These are phyloP conservation scores for Clarias laeviceps DNA, from an alignment of 2,797 vertebrate species.

Conservation along the genomic window DNA sequence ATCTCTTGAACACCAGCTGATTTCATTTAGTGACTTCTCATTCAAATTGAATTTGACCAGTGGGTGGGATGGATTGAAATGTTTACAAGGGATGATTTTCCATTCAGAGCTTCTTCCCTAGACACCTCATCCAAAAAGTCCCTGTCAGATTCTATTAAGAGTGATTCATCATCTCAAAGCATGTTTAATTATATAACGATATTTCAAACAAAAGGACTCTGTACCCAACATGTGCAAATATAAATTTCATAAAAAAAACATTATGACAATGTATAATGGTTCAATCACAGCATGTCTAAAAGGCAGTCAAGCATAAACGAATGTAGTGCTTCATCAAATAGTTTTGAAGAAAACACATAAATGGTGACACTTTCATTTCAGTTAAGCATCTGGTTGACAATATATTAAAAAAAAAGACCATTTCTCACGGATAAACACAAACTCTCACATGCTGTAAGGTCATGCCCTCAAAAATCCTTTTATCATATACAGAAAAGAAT, in stretches of 20 bases:
- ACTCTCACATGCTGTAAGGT: not conserved
- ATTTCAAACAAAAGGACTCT: conserved; percentile 9
- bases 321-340: not conserved
- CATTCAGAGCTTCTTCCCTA: conserved; percentile 45
- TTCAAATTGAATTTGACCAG: conserved; percentile 52
- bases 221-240: conserved; percentile 19
- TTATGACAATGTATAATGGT: not conserved
- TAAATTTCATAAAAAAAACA: conserved; percentile 9
- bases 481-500: not conserved
- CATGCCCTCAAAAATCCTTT: not conserved
- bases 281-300: not conserved
- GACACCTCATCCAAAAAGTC: conserved; percentile 45
- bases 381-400: not conserved
- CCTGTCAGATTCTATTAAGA: conserved; percentile 20
- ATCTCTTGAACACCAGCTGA: conserved; percentile 37
- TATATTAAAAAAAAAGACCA: not conserved
- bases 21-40: conserved; percentile 48
- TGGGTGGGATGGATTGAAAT: conserved; percentile 46
- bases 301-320: not conserved
- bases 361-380: not conserved
- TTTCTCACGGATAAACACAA: not conserved
- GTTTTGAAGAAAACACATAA: not conserved
- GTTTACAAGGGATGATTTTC: conserved; percentile 49
- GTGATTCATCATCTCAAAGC: conserved; percentile 2
- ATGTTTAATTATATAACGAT: conserved; percentile 1